Evolutionary conservation across 1,140 invertebrate genomes (phyloP).

Genomic region (Cherax quadricarinatus): DNA sequence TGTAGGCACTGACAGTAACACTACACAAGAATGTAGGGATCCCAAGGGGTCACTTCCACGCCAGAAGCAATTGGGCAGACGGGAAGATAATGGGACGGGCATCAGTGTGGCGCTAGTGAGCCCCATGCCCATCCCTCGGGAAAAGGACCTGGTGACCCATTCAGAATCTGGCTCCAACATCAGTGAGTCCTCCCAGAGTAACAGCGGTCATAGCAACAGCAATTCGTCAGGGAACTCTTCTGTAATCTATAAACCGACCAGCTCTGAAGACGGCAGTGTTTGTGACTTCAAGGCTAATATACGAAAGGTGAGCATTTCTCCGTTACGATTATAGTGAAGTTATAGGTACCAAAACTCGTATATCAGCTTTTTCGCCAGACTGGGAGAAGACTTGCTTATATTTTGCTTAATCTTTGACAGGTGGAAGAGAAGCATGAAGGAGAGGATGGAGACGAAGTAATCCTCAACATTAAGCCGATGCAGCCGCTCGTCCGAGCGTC

Average conservation of each 20-base stretch:
- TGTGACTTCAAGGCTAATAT: conserved; percentile 59
- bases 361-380: too few species aligned
- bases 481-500: conserved; percentile 85
- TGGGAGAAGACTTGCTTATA: background rate
- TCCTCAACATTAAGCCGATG: conserved; percentile 94
- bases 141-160: conserved; percentile 61
- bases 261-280: conserved; percentile 68
- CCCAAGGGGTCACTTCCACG: conserved; percentile 68
- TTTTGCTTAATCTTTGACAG: conserved; percentile 44
- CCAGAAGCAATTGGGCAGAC: conserved; percentile 72
- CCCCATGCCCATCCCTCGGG: conserved; percentile 80
- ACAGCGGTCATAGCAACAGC: conserved; percentile 74
- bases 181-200: conserved; percentile 71
- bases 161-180: conserved; percentile 71
- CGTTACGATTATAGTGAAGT: background rate
- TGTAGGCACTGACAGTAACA: conserved; percentile 69
- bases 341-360: background rate
- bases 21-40: conserved; percentile 65
- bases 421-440: conserved; percentile 77
- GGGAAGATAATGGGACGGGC: conserved; percentile 73
- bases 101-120: conserved; percentile 85
- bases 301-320: conserved; percentile 49
- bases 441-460: conserved; percentile 86
- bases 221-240: conserved; percentile 69
- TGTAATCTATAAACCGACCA: conserved; percentile 71